Conservation (phyloP, 2,797 vertebrate species). For the Cichlasoma orientale region DNA sequence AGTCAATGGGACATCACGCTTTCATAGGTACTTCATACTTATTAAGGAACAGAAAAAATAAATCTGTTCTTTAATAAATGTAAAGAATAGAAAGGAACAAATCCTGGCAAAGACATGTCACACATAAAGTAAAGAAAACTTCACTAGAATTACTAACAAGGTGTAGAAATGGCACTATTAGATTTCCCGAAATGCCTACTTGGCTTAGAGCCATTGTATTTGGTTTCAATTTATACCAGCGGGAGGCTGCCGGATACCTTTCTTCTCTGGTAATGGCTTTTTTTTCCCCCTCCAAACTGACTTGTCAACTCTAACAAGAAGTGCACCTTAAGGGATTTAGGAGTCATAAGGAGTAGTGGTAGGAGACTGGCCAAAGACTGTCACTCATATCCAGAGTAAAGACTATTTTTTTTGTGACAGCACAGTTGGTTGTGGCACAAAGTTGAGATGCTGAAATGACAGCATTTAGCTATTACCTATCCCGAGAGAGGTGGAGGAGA, state of each 20-base stretch:
- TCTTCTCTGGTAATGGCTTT: conserved; percentile 74
- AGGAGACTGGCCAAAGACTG: conserved; percentile 61
- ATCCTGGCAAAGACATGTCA: conserved; percentile 24
- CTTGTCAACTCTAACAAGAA: conserved; percentile 73
- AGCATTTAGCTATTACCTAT: conserved; percentile 66
- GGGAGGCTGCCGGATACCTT: conserved; percentile 71
- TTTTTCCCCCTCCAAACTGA: conserved; percentile 47
- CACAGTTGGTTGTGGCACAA: conserved; percentile 51
- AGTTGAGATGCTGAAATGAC: conserved; percentile 67
- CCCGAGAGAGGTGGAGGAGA: conserved; percentile 30
- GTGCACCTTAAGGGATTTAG: conserved; percentile 64
- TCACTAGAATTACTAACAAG: conserved; percentile 53
- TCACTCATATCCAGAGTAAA: conserved; percentile 63
- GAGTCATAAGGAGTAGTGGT: conserved; percentile 54
- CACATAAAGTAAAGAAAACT: conserved; percentile 49
- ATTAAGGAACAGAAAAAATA: conserved; percentile 6
- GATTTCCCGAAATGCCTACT: conserved; percentile 64
- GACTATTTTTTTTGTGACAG: conserved; percentile 44
- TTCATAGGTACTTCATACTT: conserved; percentile 20
- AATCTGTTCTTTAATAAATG: background rate
- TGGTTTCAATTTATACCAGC: conserved; percentile 75
- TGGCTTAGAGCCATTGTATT: conserved; percentile 73
- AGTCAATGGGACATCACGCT: background rate
- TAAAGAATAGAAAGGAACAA: background rate
- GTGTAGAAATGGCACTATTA: conserved; percentile 56